A percentile compares a stretch with the other conserved stretches of the same genome.
phyloP scores from a whole-genome alignment of 2,797 vertebrate species.

The Pseudocheirus occidentalis region DNA sequence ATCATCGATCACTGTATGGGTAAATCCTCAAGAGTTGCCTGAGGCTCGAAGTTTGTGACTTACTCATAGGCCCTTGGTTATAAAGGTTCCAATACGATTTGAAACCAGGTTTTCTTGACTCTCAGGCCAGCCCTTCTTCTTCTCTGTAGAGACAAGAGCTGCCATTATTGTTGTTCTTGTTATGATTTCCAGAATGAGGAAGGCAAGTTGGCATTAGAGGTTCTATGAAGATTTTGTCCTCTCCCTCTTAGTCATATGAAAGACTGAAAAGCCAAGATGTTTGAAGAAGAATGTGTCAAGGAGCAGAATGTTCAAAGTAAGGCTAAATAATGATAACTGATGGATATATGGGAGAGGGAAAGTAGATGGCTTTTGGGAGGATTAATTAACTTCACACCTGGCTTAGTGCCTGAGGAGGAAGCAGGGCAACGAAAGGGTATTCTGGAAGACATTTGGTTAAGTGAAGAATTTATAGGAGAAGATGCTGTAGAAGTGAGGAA shows the following conservation, averaged over 20 bases:
- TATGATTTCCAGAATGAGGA: neutral
- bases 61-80: neutral
- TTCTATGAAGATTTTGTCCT: neutral
- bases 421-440: neutral
- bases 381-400: neutral
- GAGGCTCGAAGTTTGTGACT: neutral
- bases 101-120: neutral
- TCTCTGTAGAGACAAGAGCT: neutral
- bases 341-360: neutral
- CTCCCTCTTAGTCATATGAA: neutral
- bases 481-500: neutral
- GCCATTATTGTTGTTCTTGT: neutral
- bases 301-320: neutral
- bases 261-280: neutral
- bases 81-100: neutral
- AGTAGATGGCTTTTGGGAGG: neutral
- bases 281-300: neutral
- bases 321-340: neutral
- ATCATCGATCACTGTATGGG: neutral
- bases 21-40: neutral
- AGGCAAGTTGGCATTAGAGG: neutral
- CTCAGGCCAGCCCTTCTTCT: neutral
- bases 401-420: neutral
- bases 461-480: neutral
- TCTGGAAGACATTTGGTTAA: neutral